Percentiles rank a stretch among this genome's conserved stretches.
Evolutionary conservation across 2,888 invertebrate species (phyloP).

Genomic region (Conchocele bisecta): DNA sequence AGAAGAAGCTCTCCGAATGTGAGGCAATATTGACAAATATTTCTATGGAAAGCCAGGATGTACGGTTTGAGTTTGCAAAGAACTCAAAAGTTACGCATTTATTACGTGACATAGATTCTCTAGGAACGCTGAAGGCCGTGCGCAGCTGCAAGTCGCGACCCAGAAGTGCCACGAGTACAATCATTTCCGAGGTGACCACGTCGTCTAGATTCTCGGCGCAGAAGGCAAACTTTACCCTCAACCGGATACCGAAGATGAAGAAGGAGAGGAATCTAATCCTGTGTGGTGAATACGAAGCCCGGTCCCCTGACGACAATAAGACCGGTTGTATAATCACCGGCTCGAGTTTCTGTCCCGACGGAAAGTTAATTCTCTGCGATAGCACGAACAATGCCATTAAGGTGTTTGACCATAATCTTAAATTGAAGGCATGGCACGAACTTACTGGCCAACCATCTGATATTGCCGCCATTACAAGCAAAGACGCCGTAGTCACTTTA

Average conservation of each 20-base stretch:
- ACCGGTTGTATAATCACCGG: constrained; percentile 19
- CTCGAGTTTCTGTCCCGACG: constrained; percentile 36
- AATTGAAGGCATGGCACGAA: constrained; percentile 23
- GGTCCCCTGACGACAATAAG: constrained; percentile 25
- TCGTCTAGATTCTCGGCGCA: background rate
- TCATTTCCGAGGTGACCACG: background rate
- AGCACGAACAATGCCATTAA: constrained; percentile 31
- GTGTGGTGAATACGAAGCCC: constrained; percentile 29
- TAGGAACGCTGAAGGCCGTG: constrained; percentile 32
- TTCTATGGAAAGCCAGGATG: constrained; percentile 27
- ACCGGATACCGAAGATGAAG: constrained; percentile 28
- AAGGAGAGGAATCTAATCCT: constrained; percentile 22
- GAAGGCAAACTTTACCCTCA: constrained; percentile 15
- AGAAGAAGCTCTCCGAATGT: constrained; percentile 29
- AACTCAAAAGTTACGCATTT: constrained; percentile 36
- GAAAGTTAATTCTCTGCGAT: constrained; percentile 38
- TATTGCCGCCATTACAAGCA: constrained; percentile 30
- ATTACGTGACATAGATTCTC: constrained; percentile 27
- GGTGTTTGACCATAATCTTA: constrained; percentile 32
- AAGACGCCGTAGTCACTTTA: constrained; percentile 30
- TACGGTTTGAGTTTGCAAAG: constrained; percentile 23
- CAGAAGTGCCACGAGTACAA: background rate
- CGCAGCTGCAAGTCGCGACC: background rate
- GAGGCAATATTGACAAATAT: constrained; percentile 9
- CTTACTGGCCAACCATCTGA: constrained; percentile 27